Evolutionary conservation across 2,113 vertebrate genomes (phyloP).

Genomic region (Scalopus aquaticus): DNA sequence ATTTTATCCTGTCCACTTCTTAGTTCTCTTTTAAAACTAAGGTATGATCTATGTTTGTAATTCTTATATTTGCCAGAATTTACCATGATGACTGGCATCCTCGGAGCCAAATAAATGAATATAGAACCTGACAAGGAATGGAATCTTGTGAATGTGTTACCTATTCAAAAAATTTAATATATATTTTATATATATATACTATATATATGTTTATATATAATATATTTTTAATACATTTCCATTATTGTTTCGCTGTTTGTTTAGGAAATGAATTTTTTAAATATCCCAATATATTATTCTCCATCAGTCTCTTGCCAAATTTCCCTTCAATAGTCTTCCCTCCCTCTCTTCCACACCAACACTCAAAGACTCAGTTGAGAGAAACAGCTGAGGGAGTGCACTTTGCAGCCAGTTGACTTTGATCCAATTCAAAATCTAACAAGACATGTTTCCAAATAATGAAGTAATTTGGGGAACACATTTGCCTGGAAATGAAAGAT

Average conservation of each 20-base stretch:
- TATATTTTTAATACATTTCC: too few species aligned
- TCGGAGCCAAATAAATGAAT: neutral
- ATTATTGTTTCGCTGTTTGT: neutral
- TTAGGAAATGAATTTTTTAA: slow-evolving; percentile 21
- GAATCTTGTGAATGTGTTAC: slow-evolving; percentile 1
- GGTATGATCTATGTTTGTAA: neutral
- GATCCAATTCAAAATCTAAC: neutral
- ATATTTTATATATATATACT: too few species aligned
- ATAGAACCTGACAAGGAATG: neutral
- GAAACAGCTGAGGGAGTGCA: neutral
- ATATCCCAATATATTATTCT: neutral
- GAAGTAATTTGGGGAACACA: neutral
- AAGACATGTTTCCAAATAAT: slow-evolving; percentile 25
- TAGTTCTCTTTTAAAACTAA: neutral
- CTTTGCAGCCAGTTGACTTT: slow-evolving; percentile 15
- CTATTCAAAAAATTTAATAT: neutral
- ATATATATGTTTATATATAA: too few species aligned
- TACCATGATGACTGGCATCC: neutral
- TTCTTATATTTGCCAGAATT: neutral
- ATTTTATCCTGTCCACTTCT: neutral
- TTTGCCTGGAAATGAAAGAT: slow-evolving; percentile 45
- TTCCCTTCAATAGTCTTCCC: neutral
- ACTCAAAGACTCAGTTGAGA: neutral
- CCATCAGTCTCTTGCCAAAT: neutral
- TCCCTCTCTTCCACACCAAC: neutral